Evolutionary conservation across 1,140 invertebrate genomes (phyloP), one percentile per base, ranked within the genome.

Genomic region (Atta texana): DNA sequence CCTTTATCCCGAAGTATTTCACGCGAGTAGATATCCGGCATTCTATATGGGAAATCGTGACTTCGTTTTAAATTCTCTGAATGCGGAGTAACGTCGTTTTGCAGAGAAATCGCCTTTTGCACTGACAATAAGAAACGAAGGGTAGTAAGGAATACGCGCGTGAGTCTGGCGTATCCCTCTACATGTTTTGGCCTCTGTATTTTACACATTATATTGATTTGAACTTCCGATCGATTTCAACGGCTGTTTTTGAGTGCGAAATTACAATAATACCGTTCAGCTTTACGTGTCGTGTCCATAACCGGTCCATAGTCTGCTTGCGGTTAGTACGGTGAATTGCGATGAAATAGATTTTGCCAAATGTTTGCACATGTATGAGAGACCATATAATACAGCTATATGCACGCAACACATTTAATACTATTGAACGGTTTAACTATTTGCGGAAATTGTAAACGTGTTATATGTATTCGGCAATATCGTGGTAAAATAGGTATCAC

Each of bases 11-110:
- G 6, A 76, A 84, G 87, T 87, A 84, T 89, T 77, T 90, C 74
- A 88, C 78, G 71, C 71, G 68, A 78, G 51, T 85, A 75, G 87
- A 89, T 89, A 88, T 57, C 59, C 76, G 53, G 74, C 59, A 90
- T 92, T 76, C 90, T 92, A 87, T 90, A 91, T 85, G 81, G 34
- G 80, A 86, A 90, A 92, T 92, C 92, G 92, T 92, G 92, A 93
- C 92, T 93, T 92, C 78, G 92, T 92, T 93, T 93, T 86, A 91
- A 93, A 92, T 93, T 93, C 90, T 91, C 86, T 59, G 63, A 86
- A 86, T 87, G 71, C 92, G 86, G 80, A 59, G 87, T 92, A 93
- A 93, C 90, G 91, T 93, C 91, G 92, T 93, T 93, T 66, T 89
- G 87, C 87, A 91, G 92, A 93, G 89, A 92, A 93, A 93, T 93